Percentiles rank a stretch among this genome's conserved stretches.
Conservation (phyloP, 2,797 vertebrate genomes). For the Rhinoraja longicauda region DNA sequence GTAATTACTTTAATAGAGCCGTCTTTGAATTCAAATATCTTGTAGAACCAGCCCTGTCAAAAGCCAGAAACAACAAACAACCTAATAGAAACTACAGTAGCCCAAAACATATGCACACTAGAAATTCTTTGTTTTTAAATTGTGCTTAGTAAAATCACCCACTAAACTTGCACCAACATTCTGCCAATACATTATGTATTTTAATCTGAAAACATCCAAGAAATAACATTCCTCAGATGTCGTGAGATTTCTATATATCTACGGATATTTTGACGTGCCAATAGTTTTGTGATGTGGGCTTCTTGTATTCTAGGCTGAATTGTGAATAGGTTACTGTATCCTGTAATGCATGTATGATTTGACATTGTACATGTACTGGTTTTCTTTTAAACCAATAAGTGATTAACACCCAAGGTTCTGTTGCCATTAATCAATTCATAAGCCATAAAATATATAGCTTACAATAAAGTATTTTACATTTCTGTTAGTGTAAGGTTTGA, state of each 20-base stretch:
- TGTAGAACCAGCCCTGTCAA: neutral
- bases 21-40: neutral
- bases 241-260: neutral
- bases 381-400: neutral
- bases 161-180: neutral
- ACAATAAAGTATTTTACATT: slow-evolving; percentile 16
- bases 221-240: neutral
- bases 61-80: slow-evolving; percentile 2
- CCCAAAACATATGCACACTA: neutral
- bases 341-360: neutral
- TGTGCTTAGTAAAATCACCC: neutral
- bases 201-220: neutral
- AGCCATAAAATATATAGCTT: neutral
- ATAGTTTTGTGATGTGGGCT: neutral
- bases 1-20: neutral
- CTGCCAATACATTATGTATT: neutral
- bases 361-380: neutral
- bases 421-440: neutral
- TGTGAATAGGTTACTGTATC: neutral
- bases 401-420: neutral
- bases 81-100: neutral
- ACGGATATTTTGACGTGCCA: neutral
- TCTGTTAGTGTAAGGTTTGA: neutral
- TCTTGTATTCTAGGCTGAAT: neutral
- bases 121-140: neutral